These are phyloP conservation scores for Pygoscelis adeliae DNA, from an alignment of 2,113 vertebrate species.

Conservation along the genomic window DNA sequence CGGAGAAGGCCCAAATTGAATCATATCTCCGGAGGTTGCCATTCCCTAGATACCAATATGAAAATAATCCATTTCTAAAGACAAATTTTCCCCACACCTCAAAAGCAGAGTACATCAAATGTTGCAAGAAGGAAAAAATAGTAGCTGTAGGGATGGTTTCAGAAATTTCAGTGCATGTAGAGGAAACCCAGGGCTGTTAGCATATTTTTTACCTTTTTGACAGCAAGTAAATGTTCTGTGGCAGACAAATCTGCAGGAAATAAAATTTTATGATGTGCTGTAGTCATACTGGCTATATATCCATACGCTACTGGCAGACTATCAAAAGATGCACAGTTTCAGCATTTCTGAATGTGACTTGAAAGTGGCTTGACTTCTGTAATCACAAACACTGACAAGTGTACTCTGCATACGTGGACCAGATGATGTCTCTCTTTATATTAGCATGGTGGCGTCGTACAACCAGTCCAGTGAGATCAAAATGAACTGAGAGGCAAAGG, in stretches of 20 bases:
- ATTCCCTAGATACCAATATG: constrained; percentile 40
- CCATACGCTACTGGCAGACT: constrained; percentile 48
- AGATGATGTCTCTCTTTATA: constrained; percentile 12
- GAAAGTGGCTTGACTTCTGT: constrained; percentile 61
- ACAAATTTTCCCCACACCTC: constrained; percentile 6
- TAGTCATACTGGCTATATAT: constrained; percentile 39
- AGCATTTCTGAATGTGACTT: constrained; percentile 14
- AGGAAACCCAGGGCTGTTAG: constrained; percentile 45
- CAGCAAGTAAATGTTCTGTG: constrained; percentile 68
- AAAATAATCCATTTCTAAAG: constrained; percentile 59
- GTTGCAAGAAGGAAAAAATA: constrained; percentile 26
- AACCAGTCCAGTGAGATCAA: not conserved
- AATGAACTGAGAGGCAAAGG: not conserved
- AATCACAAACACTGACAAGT: constrained; percentile 47
- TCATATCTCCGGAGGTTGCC: not conserved
- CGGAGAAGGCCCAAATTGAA: constrained; percentile 18
- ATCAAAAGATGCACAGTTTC: constrained; percentile 46
- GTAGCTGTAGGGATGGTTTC: constrained; percentile 36
- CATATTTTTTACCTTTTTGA: constrained; percentile 62
- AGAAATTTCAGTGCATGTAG: constrained; percentile 33
- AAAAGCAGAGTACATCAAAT: constrained; percentile 49
- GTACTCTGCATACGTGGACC: not conserved
- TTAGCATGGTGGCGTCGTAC: not conserved
- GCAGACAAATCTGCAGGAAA: constrained; percentile 70
- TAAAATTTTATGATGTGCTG: constrained; percentile 63